phyloP scores from a whole-genome alignment of 2,113 vertebrate genomes.

The Crotalus helleri region DNA sequence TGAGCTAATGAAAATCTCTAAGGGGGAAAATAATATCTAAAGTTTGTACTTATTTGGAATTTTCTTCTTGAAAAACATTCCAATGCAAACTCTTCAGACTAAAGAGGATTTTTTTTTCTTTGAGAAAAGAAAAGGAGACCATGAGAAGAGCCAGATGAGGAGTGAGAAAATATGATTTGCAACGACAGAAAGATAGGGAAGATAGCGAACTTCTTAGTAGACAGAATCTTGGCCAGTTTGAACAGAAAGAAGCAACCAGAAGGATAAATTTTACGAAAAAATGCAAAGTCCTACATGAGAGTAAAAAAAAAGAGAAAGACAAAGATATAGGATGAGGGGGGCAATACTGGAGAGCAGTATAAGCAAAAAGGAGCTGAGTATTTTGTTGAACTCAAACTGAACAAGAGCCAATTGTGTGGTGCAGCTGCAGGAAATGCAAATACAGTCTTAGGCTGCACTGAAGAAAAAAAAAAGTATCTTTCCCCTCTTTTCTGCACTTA shows the following conservation, averaged over 20 bases:
- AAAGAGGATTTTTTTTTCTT: not conserved
- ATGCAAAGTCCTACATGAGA: not conserved
- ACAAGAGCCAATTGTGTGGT: not conserved
- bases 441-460: not conserved
- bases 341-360: not conserved
- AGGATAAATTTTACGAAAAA: not conserved
- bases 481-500: not conserved
- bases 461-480: not conserved
- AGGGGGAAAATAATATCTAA: not conserved
- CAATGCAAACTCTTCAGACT: not conserved
- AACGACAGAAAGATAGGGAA: not conserved
- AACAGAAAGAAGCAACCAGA: not conserved
- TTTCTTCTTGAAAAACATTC: not conserved
- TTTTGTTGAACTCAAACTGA: not conserved
- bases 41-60: not conserved
- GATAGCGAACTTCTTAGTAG: not conserved
- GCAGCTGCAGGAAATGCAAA: not conserved
- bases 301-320: not conserved
- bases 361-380: not conserved
- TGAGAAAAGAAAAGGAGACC: not conserved
- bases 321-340: not conserved
- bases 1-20: accelerated
- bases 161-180: not conserved
- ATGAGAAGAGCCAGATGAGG: not conserved
- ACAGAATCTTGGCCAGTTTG: not conserved